Evolutionary conservation across 1,140 invertebrate genomes (phyloP), one percentile per base, ranked within the genome.

Genomic region (Metaphire vulgaris): DNA sequence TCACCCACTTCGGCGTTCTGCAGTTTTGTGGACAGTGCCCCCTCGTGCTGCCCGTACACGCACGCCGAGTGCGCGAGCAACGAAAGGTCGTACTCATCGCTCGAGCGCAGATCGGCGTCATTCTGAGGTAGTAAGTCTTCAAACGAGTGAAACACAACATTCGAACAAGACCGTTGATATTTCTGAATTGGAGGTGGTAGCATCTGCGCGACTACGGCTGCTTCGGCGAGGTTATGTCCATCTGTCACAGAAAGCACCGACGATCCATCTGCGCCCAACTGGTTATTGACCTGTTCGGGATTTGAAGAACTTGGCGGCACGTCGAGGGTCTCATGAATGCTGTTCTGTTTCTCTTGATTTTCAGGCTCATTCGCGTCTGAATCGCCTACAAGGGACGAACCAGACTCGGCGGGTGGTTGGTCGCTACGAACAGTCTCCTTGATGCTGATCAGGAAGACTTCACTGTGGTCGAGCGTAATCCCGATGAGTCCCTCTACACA

Each of bases 401-500:
- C 6, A 56, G 6, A 12, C 6, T 6, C 41, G 41, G 6, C 21
- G 41, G 41, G 41, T 56, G 41, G 41, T 21, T 56, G 41, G 6
- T 56, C 41, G 6, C 6, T 56, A 56, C 41, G 41, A 56, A 56
- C 41, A 2, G 67, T 69, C 31, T 69, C 67, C 67, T 26, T 28
- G n/a, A 69, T 69, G n/a, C 26, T 69, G 30, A 69, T 31, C 2
- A 69, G n/a, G 30, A 69, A 69, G n/a, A 69, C 67, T 14, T 69
- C 67, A 14, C 26, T 26, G 6, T 69, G n/a, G 30, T 69, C 67
- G n/a, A 69, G 30, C 14, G 67, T 69, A 2, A 69, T 26, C 14
- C 67, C 67, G 30, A 69, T 69, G 6, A 69, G 67, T 28, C n/a
- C 67, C n/a, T 69, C 67, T 2, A 69, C 67, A 69, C 67, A 69